Conservation (phyloP, 2,888 invertebrate genomes). For the Nycteola revayana region DNA sequence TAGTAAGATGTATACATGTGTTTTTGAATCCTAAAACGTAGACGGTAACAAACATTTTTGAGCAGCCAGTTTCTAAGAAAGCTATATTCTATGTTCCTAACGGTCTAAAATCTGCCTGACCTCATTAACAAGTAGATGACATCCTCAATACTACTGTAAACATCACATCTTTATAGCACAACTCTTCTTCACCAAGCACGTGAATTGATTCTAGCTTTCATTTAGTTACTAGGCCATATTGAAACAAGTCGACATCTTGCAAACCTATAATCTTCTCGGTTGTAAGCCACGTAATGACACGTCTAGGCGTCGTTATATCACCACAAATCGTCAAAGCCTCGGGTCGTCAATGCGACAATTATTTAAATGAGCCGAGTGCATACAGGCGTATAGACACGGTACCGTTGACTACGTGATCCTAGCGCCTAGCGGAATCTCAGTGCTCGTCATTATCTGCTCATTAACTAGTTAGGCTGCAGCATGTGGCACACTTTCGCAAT, state of each 20-base stretch:
- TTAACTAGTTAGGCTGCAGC: conserved; percentile 62
- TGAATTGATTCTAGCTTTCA: too few relatives aligned
- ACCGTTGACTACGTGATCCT: conserved; percentile 75
- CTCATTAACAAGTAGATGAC: too few relatives aligned
- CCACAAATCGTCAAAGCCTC: conserved; percentile 44
- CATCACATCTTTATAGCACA: too few relatives aligned
- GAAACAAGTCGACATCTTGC: neutral
- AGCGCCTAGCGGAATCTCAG: conserved; percentile 54
- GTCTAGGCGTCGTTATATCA: conserved; percentile 39
- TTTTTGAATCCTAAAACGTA: too few relatives aligned
- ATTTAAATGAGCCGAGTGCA: conserved; percentile 66
- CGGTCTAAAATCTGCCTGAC: too few relatives aligned
- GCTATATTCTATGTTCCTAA: too few relatives aligned
- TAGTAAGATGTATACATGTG: too few relatives aligned
- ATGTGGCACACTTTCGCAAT: conserved; percentile 62
- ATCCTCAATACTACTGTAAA: too few relatives aligned
- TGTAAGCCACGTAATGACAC: conserved; percentile 28
- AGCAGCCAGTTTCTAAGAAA: too few relatives aligned
- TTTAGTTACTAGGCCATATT: conserved; percentile 17
- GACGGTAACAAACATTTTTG: too few relatives aligned
- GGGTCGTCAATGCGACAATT: conserved; percentile 51
- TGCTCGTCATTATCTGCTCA: conserved; percentile 59
- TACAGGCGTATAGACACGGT: conserved; percentile 39
- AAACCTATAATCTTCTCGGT: conserved; percentile 24
- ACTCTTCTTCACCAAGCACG: too few relatives aligned